Conservation (phyloP, 2,797 vertebrate species). For the Cirrhinus mrigala region DNA sequence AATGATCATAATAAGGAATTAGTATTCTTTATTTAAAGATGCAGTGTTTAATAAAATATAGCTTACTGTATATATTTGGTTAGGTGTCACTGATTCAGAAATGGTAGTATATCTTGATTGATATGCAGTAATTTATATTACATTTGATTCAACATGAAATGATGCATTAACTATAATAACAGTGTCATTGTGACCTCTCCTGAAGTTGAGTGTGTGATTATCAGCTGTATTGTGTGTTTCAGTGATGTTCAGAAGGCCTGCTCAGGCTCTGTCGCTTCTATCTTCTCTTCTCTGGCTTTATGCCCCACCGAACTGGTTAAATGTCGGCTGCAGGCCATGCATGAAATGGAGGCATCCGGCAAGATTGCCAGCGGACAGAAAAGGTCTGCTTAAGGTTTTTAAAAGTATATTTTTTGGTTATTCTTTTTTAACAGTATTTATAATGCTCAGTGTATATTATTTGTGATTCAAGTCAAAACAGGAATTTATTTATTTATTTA, state of each 20-base stretch:
- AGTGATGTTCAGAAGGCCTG: slow-evolving; percentile 94
- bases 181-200: not conserved
- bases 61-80: not conserved
- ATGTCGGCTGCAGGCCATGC: slow-evolving; percentile 96
- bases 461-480: no score
- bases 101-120: not conserved
- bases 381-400: slow-evolving; percentile 74
- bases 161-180: not conserved
- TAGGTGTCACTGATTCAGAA: not conserved
- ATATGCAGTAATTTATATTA: not conserved
- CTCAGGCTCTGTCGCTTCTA: slow-evolving; percentile 94
- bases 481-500: no score
- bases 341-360: slow-evolving; percentile 92
- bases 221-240: slow-evolving; percentile 43
- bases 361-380: slow-evolving; percentile 88
- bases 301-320: slow-evolving; percentile 98
- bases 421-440: no score
- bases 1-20: not conserved
- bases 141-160: not conserved
- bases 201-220: not conserved
- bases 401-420: not conserved
- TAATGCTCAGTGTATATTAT: no score
- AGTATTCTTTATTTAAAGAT: not conserved
- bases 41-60: no score
- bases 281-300: slow-evolving; percentile 93